phyloP scores from a whole-genome alignment of 1,140 invertebrate species.

The Drosophila sechellia region DNA sequence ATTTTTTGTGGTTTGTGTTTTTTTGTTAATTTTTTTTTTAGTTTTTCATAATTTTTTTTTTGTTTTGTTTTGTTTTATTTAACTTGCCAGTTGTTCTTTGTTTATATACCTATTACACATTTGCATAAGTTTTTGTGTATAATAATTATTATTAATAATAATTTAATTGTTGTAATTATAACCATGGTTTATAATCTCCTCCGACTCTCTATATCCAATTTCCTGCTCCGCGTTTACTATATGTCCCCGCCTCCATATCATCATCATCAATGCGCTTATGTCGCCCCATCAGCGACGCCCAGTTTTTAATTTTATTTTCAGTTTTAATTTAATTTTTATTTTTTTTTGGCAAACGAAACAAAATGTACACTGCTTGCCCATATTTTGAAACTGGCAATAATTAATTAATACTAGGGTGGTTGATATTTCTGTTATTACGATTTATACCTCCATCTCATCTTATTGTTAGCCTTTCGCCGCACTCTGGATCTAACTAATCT shows the following conservation, averaged over 20 bases:
- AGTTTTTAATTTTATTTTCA: constrained; percentile 17
- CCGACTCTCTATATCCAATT: constrained; percentile 28
- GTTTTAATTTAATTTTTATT: background rate
- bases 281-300: constrained; percentile 63
- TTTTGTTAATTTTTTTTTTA: constrained; percentile 46
- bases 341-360: constrained; percentile 67
- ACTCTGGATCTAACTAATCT: constrained; percentile 19
- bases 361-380: constrained; percentile 65
- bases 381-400: constrained; percentile 49
- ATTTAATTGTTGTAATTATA: constrained; percentile 81
- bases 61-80: constrained; percentile 50
- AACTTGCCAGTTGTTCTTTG: constrained; percentile 59
- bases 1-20: constrained; percentile 49
- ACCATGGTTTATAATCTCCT: constrained; percentile 62
- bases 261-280: constrained; percentile 23
- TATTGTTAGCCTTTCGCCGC: constrained; percentile 48
- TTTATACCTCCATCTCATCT: constrained; percentile 24
- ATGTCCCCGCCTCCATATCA: constrained; percentile 2
- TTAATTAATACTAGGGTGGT: constrained; percentile 58
- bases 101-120: constrained; percentile 70
- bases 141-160: constrained; percentile 83
- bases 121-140: constrained; percentile 76
- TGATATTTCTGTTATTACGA: constrained; percentile 43
- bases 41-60: constrained; percentile 51
- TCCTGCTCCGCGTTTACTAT: constrained; percentile 18